Conservation (phyloP, 2,113 vertebrate genomes). For the Nerophis lumbriciformis region DNA sequence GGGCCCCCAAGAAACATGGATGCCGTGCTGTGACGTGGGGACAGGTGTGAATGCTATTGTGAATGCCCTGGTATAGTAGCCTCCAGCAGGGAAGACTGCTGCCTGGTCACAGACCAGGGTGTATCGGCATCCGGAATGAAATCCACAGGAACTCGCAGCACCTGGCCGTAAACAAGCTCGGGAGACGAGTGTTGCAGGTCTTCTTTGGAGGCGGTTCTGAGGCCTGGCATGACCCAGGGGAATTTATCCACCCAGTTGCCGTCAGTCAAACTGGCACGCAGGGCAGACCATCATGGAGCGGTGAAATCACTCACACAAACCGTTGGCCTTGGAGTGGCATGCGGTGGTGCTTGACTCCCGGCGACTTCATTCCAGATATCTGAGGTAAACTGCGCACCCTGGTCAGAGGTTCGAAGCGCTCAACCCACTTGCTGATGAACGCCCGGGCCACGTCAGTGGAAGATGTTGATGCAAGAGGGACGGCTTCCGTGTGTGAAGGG, state of each 20-base stretch:
- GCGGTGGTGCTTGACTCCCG: too few relatives aligned
- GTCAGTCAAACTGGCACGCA: too few relatives aligned
- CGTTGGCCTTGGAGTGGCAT: neutral
- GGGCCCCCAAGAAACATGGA: too few relatives aligned
- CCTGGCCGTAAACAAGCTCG: neutral
- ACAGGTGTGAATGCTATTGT: too few relatives aligned
- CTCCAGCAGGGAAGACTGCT: too few relatives aligned
- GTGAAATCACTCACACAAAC: neutral
- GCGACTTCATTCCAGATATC: too few relatives aligned
- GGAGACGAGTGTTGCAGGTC: neutral
- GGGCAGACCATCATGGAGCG: neutral
- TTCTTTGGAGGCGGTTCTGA: neutral
- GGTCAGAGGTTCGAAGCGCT: too few relatives aligned
- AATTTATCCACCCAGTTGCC: neutral
- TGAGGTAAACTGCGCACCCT: too few relatives aligned
- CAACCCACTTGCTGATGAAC: neutral
- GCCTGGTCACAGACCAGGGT: too few relatives aligned
- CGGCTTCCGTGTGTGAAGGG: neutral
- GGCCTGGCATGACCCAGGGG: neutral
- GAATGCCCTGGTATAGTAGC: too few relatives aligned
- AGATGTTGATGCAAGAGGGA: neutral
- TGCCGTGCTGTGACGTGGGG: too few relatives aligned
- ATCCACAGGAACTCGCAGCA: neutral
- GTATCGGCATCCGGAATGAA: neutral
- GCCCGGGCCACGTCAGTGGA: neutral